Base-by-base conservation (phyloP, 2,797 vertebrate species). In the Gambelia wislizenii region DNA sequence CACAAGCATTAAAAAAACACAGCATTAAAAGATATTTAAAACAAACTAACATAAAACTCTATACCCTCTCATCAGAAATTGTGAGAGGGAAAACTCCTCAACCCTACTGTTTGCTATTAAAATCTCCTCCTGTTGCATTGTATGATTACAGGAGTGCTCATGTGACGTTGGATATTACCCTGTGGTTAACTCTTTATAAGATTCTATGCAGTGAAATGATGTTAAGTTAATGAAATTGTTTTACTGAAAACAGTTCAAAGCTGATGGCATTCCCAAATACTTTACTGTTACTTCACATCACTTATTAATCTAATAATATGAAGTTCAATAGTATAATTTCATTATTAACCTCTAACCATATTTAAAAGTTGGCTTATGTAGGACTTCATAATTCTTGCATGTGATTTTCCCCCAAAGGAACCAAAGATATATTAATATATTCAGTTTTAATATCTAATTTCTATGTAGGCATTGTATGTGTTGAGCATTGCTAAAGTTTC, bases 181-280 rank as follows among this genome's bases (percentile, higher is more conserved):
- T 56, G 30, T 76, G 84, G 82, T 93, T 93, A 56, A 49, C 92
- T 91, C 89, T 93, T 91, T 67, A 93, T 81, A 91, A 94, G 84
- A 6, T 67, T 92, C 2, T 89, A 82, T 87, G 69, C 81, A 88
- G 87, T 92, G 93, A 93, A 87, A 93, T 91, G 92, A 91, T 87
- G 86, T 77, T 90, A 91, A 44, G 18, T 16, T 82, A 44, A 67
- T 33, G 8, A 67, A 30, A 67, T 67, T 67, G 7, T 82, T 82
- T 64, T 64, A 30, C 80, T 82, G 30, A 64, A 76, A 70, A 30
- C 67, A 22, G 4, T 42, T 91, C 79, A 88, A 89, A 94, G 64
- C 70, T 89, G 54, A 27, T 90, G 91, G 42, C 42, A 39, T 88
- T 67, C 30, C 64, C 27, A 87, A 93, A 93, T 87, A 86, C 39